These are phyloP conservation scores for Macrochelys suwanniensis DNA, from an alignment of 2,797 vertebrate genomes.

Conservation along the genomic window DNA sequence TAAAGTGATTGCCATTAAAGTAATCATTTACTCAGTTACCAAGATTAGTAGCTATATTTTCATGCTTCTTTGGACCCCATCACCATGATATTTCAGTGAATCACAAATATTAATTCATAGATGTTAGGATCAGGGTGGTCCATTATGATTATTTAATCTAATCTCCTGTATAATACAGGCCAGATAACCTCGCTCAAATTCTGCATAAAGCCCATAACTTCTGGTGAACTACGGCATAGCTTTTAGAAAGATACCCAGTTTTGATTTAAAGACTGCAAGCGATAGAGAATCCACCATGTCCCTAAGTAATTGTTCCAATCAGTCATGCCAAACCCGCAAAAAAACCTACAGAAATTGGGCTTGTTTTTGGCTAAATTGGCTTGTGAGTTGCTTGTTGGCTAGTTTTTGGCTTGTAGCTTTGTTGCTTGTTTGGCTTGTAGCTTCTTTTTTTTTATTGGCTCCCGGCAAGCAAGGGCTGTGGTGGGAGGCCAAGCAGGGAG, in stretches of 20 bases:
- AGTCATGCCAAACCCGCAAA: too few species aligned
- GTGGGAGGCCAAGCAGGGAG: too few species aligned
- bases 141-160: background rate
- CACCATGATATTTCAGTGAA: background rate
- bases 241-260: conserved; percentile 18
- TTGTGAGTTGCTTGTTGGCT: too few species aligned
- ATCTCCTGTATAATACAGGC: background rate
- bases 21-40: rapidly evolving
- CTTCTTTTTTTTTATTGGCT: too few species aligned
- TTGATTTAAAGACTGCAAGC: background rate
- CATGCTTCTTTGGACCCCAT: background rate
- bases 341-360: too few species aligned
- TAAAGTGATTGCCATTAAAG: background rate
- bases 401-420: too few species aligned
- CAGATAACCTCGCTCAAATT: background rate
- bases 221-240: conserved; percentile 11
- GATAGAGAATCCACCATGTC: background rate
- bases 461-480: too few species aligned
- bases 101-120: background rate
- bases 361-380: too few species aligned
- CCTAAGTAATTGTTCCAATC: background rate
- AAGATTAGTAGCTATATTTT: background rate
- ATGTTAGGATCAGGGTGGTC: background rate
- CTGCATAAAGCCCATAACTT: conserved; percentile 38
- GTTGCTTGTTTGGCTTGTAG: too few species aligned